Evolutionary conservation across 2,888 invertebrate genomes (phyloP).

Genomic region (Panorpa germanica): DNA sequence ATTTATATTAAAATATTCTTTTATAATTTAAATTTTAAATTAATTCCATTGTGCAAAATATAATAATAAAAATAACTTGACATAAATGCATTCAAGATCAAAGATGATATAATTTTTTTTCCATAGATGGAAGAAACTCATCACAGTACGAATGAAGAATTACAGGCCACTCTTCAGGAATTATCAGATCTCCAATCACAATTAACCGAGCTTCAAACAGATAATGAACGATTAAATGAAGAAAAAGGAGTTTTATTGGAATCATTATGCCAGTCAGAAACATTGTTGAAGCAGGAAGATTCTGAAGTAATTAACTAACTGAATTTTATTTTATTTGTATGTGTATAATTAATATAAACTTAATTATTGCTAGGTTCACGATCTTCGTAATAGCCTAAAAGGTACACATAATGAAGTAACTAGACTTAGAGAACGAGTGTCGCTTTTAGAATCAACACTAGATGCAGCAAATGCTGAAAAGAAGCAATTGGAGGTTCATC

Average conservation of each 20-base stretch:
- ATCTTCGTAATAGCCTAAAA: slow-evolving; percentile 36
- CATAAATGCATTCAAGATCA: background rate
- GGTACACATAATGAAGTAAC: slow-evolving; percentile 42
- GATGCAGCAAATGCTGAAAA: slow-evolving; percentile 60
- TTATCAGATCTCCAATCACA: slow-evolving; percentile 77
- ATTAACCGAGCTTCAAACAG: slow-evolving; percentile 67
- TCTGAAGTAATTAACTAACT: too few relatives aligned
- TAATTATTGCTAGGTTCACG: too few relatives aligned
- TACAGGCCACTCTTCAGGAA: slow-evolving; percentile 87
- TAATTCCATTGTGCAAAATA: background rate
- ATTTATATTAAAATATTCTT: background rate
- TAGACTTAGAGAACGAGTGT: slow-evolving; percentile 46
- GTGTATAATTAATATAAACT: too few relatives aligned
- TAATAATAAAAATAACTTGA: background rate
- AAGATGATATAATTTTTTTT: slow-evolving; percentile 6
- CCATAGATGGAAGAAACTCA: slow-evolving; percentile 25
- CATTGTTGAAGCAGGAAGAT: slow-evolving; percentile 79
- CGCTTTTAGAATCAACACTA: slow-evolving; percentile 48
- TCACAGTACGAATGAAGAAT: slow-evolving; percentile 72
- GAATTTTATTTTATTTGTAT: too few relatives aligned
- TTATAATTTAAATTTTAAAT: background rate
- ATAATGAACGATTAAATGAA: slow-evolving; percentile 71
- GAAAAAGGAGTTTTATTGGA: slow-evolving; percentile 81
- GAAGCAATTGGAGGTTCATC: slow-evolving; percentile 50
- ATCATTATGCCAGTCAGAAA: slow-evolving; percentile 83